These are phyloP conservation scores for Pterobdella sp. DNA, from an alignment of 2,888 invertebrate genomes.

Conservation along the genomic window DNA sequence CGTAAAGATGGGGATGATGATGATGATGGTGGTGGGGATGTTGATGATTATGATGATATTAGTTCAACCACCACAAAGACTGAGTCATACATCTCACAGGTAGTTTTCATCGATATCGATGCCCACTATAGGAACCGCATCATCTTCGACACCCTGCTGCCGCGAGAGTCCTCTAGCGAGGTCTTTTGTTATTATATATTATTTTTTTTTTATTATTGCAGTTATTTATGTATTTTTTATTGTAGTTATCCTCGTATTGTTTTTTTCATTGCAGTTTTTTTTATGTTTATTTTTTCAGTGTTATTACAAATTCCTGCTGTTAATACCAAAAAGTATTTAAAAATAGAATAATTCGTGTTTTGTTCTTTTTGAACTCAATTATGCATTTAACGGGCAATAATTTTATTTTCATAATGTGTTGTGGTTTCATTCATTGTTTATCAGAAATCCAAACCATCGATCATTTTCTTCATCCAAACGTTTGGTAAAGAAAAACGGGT, in stretches of 20 bases:
- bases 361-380: too few relatives aligned
- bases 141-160: conserved; percentile 89
- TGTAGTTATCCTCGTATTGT: conserved; percentile 5
- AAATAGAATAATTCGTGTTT: too few relatives aligned
- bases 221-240: neutral
- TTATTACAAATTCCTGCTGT: neutral
- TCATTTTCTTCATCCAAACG: too few relatives aligned
- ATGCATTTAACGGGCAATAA: too few relatives aligned
- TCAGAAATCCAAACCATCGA: too few relatives aligned
- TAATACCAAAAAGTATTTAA: neutral
- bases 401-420: too few relatives aligned
- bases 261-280: neutral
- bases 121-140: conserved; percentile 97
- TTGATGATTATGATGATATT: too few relatives aligned
- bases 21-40: too few relatives aligned
- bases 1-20: too few relatives aligned
- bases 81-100: neutral
- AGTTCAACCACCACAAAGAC: too few relatives aligned
- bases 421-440: too few relatives aligned
- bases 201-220: neutral
- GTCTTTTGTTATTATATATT: conserved; percentile 54
- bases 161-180: conserved; percentile 95
- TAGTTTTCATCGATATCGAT: conserved; percentile 93
- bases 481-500: too few relatives aligned
- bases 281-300: neutral